Conservation (phyloP, 2,888 invertebrate genomes). For the Cactoblastis cactorum region DNA sequence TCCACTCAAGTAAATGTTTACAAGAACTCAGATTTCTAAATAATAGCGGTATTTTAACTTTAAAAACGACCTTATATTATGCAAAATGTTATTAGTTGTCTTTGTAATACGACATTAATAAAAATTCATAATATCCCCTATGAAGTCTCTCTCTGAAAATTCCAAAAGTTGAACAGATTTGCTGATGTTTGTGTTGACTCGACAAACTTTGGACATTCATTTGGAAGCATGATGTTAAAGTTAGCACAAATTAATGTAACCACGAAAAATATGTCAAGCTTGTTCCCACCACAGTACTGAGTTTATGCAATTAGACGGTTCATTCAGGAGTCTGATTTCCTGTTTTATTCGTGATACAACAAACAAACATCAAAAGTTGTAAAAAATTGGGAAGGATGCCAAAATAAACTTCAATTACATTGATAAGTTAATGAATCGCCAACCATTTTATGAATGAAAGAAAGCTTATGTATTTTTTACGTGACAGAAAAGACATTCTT, state of each 20-base stretch:
- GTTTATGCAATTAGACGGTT: not conserved
- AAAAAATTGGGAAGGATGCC: not conserved
- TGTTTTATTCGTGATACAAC: constrained; percentile 6
- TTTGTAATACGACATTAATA: constrained; percentile 2
- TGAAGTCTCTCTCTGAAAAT: not conserved
- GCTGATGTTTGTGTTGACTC: constrained; percentile 6
- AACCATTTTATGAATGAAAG: not conserved
- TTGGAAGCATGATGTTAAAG: not conserved
- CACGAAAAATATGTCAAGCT: not conserved
- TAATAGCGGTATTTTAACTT: too few relatives aligned
- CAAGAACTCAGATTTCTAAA: too few relatives aligned
- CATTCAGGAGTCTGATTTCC: not conserved
- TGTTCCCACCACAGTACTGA: not conserved
- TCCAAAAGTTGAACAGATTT: constrained; percentile 6
- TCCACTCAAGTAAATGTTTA: too few relatives aligned
- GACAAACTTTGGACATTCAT: constrained; percentile 1
- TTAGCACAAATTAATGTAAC: not conserved
- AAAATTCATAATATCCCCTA: constrained; percentile 3
- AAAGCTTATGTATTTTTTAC: not conserved
- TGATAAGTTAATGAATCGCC: not conserved
- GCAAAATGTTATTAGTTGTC: constrained; percentile 3
- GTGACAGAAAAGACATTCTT: not conserved
- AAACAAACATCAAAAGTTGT: not conserved
- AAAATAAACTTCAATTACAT: not conserved
- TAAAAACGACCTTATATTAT: too few relatives aligned